Evolutionary conservation across 2,797 vertebrate genomes (phyloP), one percentile per base, ranked within the genome.

Genomic region (Smutsia temminckii): DNA sequence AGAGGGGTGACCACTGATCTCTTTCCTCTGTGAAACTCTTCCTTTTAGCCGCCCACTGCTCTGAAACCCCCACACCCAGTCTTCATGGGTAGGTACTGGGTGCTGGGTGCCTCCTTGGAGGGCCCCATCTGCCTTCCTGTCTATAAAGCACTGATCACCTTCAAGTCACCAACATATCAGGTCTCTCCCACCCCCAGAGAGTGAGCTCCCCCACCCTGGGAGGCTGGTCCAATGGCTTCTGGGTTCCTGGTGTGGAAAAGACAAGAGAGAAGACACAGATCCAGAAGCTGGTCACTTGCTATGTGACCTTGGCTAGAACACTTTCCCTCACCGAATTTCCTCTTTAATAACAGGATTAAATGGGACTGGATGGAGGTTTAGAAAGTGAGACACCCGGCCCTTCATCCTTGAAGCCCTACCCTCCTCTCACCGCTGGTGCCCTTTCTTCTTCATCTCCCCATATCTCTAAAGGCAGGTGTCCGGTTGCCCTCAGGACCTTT

Each of bases 121-220:
- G 53, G 46, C 42, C 74, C 94, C 64, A 93, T 75, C 61, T 81
- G 68, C 11, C 78, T 91, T 74, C 29, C 1, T 29, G 23, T 77
- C 77, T 93, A 13, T 69, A 88, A 74, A 59, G 86, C 71, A 78
- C 25, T 61, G 69, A 93, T 85, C 74, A 93, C 23, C 74, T 86
- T 85, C 92, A 72, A 21, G 17, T 61, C 23, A 1, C 57, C 81
- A 79, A 92, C 34, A 37, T 23, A 25, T 61, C 3, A 0, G 29
- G 34, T 85, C 61, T 88, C 61, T 92, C 55, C 68, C 53, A 69
- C 37, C n/a, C 61, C 49, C 55, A 63, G 91, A 85, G 40, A 16
- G 7, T 25, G 17, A 66, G 40, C 55, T 63, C 46, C 85, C 21
- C 0, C 59, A 80, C 79, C 85, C 34, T 32, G 13, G 16, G 79